Base-by-base conservation (phyloP, 2,888 invertebrate genomes). In the Perizoma affinitatum region DNA sequence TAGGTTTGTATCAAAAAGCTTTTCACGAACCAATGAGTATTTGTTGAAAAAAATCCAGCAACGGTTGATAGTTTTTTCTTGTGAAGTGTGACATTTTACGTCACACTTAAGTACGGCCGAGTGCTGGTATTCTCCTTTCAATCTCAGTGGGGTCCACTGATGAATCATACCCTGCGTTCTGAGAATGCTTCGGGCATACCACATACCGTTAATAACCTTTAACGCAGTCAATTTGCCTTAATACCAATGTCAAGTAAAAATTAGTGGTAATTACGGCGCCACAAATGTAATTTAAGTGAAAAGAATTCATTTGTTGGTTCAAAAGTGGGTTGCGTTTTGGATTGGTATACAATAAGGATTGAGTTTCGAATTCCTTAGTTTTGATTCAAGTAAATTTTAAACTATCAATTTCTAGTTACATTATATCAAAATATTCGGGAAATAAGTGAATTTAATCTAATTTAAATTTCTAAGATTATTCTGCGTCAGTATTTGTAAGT, bases 131-230 rank as follows among this genome's bases (percentile, higher is more conserved):
- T 60, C 63, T 69, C 65, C 56, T 64, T 53, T 67, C 63, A 46
- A 58, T 64, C 63, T 63, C 54, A 54, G 54, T 54, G 56, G 43
- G 58, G 58, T 67, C 74, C 72, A 63, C 52, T 58, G 57, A 66
- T 88, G 88, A 87, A 79, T 88, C 87, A 88, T 73, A 71, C 72
- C 69, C 70, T 69, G 76, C 79, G 75, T 84, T 87, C 86, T 77
- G 65, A 71, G 82, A 83, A 83, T 74, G 3, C 22, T 22, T 68
- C 69, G 67, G 70, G 74, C 73, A 75, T 78, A 73, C 76, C 72
- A 65, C 73, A 83, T 83, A 86, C 88, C 83, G 86, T 87, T 87
- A 87, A 82, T 77, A 83, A 80, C 76, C 75, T 80, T 78, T 73
- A 73, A 73, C 68, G 72, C 74, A 74, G 76, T 83, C 79, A 82